A percentile compares a stretch with the other conserved stretches of the same genome.
phyloP scores from a whole-genome alignment of 2,797 vertebrate genomes.

The Pelobates cultripes region DNA sequence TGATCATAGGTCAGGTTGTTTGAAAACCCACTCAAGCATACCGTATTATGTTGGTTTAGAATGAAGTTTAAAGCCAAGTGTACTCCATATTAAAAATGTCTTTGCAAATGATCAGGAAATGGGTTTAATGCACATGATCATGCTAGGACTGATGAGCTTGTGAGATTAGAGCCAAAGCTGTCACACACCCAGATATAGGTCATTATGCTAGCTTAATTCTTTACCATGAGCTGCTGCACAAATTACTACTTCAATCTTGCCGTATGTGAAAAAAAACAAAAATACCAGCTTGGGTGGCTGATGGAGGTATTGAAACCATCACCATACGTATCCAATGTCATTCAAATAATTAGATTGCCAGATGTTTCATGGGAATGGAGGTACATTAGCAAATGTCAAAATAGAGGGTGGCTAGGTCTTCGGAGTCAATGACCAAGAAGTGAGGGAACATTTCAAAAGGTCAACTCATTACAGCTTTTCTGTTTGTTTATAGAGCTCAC shows the following conservation, averaged over 20 bases:
- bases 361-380: background rate
- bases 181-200: too few relatives aligned
- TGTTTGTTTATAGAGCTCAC: background rate
- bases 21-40: too few relatives aligned
- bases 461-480: background rate
- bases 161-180: too few relatives aligned
- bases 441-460: background rate
- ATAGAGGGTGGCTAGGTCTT: background rate
- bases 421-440: background rate
- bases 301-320: background rate
- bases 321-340: conserved; percentile 1
- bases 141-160: too few relatives aligned
- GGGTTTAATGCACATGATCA: too few relatives aligned
- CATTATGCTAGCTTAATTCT: too few relatives aligned
- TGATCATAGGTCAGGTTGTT: background rate
- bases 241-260: too few relatives aligned
- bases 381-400: background rate
- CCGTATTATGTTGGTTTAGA: too few relatives aligned
- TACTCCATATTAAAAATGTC: too few relatives aligned
- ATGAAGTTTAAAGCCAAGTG: too few relatives aligned
- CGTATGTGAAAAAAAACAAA: background rate
- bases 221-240: too few relatives aligned
- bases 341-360: background rate
- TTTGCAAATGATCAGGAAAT: too few relatives aligned
- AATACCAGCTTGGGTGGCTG: background rate